These are phyloP conservation scores for Agapetus fuscipes DNA, from an alignment of 2,888 invertebrate genomes.

Conservation along the genomic window DNA sequence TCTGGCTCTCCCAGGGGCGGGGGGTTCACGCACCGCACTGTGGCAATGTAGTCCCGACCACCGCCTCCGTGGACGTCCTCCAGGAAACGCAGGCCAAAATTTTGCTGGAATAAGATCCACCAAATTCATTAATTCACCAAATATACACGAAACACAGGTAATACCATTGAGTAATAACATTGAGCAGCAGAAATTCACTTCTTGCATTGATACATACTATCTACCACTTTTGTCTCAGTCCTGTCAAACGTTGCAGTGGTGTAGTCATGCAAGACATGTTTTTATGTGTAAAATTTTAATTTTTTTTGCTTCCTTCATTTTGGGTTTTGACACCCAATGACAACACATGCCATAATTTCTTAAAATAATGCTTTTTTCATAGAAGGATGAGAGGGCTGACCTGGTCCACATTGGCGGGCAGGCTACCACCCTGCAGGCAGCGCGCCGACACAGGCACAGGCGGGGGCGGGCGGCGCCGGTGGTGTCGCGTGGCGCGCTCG, in stretches of 20 bases:
- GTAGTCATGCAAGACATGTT: too few relatives aligned
- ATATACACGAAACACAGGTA: too few relatives aligned
- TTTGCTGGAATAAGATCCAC: conserved; percentile 19
- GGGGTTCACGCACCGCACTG: conserved; percentile 44
- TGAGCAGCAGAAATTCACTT: too few relatives aligned
- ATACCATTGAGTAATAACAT: too few relatives aligned
- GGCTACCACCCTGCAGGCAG: conserved; percentile 40
- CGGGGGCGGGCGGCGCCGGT: conserved; percentile 23
- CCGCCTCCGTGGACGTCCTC: conserved; percentile 31
- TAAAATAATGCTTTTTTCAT: not conserved
- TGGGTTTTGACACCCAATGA: too few relatives aligned
- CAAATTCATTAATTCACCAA: too few relatives aligned
- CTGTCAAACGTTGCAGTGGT: too few relatives aligned
- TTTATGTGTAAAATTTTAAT: too few relatives aligned
- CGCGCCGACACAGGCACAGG: conserved; percentile 34
- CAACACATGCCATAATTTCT: too few relatives aligned
- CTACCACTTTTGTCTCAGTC: too few relatives aligned
- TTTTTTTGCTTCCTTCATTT: too few relatives aligned
- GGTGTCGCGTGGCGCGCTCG: conserved; percentile 24
- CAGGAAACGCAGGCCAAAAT: conserved; percentile 23
- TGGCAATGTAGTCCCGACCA: conserved; percentile 38
- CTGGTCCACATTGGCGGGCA: conserved; percentile 39
- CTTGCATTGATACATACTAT: too few relatives aligned
- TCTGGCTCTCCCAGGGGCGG: conserved; percentile 38
- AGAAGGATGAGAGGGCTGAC: conserved; percentile 2